Conservation (phyloP, 2,888 invertebrate species). For the Galerucella pusilla region DNA sequence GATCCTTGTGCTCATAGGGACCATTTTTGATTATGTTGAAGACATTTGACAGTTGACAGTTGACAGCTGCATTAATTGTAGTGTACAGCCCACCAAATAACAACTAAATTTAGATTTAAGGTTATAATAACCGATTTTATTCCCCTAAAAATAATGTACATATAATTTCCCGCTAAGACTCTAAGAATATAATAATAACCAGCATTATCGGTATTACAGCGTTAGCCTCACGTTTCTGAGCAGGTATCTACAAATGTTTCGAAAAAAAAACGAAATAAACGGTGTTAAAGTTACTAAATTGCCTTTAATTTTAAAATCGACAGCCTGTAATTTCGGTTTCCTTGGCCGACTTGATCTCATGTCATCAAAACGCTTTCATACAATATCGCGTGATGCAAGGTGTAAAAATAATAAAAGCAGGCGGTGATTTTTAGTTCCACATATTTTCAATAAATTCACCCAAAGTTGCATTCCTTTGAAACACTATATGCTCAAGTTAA, state of each 20-base stretch:
- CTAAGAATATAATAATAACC: conserved; percentile 39
- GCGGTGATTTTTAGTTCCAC: conserved; percentile 29
- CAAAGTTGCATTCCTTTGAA: neutral
- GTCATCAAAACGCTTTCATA: conserved; percentile 51
- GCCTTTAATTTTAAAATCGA: conserved; percentile 60
- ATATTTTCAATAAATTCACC: neutral
- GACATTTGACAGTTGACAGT: too few relatives aligned
- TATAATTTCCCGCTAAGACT: conserved; percentile 36
- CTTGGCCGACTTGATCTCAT: conserved; percentile 54
- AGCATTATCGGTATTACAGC: conserved; percentile 43
- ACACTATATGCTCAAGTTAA: too few relatives aligned
- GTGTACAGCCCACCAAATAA: too few relatives aligned
- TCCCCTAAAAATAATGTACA: conserved; percentile 2
- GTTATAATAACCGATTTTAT: neutral
- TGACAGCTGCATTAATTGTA: too few relatives aligned
- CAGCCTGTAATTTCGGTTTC: conserved; percentile 65
- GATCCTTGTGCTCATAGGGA: too few relatives aligned
- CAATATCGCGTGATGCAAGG: conserved; percentile 59
- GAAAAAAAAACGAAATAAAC: conserved; percentile 52
- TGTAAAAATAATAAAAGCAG: conserved; percentile 58
- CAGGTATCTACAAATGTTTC: conserved; percentile 55
- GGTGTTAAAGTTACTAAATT: conserved; percentile 65
- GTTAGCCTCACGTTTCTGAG: conserved; percentile 51
- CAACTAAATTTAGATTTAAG: neutral
- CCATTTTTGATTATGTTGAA: too few relatives aligned